Base-by-base conservation (phyloP, 1,140 invertebrate species). In the Zaprionus nigranus region DNA sequence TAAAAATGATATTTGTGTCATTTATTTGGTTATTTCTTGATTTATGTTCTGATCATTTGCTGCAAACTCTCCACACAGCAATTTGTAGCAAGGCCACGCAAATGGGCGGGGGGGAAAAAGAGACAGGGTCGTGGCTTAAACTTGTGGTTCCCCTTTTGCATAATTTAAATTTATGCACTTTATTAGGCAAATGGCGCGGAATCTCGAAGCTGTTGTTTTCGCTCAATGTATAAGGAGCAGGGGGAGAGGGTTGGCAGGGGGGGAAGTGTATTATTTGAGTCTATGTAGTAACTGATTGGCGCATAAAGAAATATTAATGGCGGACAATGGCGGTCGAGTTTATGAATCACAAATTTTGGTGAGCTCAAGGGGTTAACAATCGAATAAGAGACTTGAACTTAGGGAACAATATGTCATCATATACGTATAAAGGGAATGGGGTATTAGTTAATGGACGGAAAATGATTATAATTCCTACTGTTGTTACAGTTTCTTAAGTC, bases 141-240 rank as follows among this genome's bases (percentile, higher is more conserved):
- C 60, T 78, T 80, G 78, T 67, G 75, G 57, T 66, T 20, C 46
- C 20, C 46, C 46, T 70, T 67, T 75, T 71, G 66, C 79, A 78
- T 81, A 81, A 81, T 81, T 81, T 81, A 81, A 81, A 81, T 79
- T 81, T 81, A 81, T 81, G 71, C 79, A 71, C 71, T 81, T 78
- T 78, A 81, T 81, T 81, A 79, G 60, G 46, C 40, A 72, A 75
- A 69, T 68, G 54, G 56, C 28, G 43, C 13, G 62, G 60, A 61
- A 56, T 65, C 12, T 38, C 2, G 5, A 7, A 62, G 54, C 46
- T 51, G 51, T 40, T 28, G 26, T 57, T 36, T 15, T 34, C 46
- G 17, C 40, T 51, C 3, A 60, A 17, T 28, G 9, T 62, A 0
- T 20, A 7, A 3, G 17, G 43, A n/a, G 5, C 1, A n/a, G 36